These are phyloP conservation scores for Coenonympha arcania DNA, from an alignment of 2,888 invertebrate species.

Conservation along the genomic window DNA sequence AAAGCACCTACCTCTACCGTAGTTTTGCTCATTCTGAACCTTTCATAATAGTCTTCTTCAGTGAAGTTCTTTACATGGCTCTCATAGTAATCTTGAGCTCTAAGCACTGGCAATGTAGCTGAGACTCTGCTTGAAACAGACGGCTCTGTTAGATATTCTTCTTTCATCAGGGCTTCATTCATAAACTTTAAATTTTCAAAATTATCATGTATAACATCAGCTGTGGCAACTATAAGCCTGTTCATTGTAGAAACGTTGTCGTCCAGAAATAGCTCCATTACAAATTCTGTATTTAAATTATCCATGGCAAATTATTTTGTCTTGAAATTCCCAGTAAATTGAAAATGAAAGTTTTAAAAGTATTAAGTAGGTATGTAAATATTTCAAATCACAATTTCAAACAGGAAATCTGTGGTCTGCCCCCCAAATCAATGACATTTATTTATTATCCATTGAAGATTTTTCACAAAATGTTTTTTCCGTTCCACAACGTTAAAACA, in stretches of 20 bases:
- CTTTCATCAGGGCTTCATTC: constrained; percentile 39
- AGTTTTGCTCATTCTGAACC: constrained; percentile 51
- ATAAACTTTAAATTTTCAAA: constrained; percentile 46
- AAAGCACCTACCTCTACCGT: constrained; percentile 49
- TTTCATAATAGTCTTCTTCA: constrained; percentile 47
- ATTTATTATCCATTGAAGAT: no score
- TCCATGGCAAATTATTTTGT: constrained; percentile 28
- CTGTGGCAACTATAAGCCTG: constrained; percentile 51
- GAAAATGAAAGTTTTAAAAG: no score
- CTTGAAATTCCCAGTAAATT: no score
- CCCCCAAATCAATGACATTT: no score
- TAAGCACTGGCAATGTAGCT: constrained; percentile 22
- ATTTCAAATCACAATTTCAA: no score
- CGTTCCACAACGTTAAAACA: no score
- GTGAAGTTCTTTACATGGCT: constrained; percentile 42
- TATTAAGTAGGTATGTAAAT: no score
- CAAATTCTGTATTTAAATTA: constrained; percentile 54
- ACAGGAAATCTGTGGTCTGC: no score
- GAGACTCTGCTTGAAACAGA: constrained; percentile 14
- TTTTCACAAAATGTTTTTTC: no score
- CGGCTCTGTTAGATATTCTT: constrained; percentile 25
- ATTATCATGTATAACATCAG: constrained; percentile 56
- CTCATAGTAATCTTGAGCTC: constrained; percentile 41
- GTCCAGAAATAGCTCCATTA: constrained; percentile 58
- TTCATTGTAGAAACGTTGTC: constrained; percentile 52